Percentiles rank a stretch among this genome's conserved stretches.
Conservation (phyloP, 2,888 invertebrate genomes). For the Ichneumoninae sp. region DNA sequence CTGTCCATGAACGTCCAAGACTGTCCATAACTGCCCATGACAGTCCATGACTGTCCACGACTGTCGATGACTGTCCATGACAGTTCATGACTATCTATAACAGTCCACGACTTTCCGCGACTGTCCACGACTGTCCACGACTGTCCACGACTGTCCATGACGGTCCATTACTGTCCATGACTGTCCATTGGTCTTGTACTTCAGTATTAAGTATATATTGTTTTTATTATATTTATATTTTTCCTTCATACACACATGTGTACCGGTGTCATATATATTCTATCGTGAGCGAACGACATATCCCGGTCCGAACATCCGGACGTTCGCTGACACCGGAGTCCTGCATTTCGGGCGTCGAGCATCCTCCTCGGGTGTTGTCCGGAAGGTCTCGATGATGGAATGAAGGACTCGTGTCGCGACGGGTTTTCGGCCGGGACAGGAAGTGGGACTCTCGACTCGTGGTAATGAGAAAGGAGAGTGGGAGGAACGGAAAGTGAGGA, state of each 20-base stretch:
- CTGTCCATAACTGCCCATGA: no score
- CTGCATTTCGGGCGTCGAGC: background rate
- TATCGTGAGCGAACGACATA: background rate
- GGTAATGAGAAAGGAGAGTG: conserved; percentile 74
- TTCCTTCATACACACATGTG: background rate
- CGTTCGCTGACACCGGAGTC: conserved; percentile 3
- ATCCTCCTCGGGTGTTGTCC: conserved; percentile 13
- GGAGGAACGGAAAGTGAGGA: conserved; percentile 54
- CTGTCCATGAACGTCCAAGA: no score
- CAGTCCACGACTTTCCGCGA: no score
- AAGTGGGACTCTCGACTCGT: conserved; percentile 72
- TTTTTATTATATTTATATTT: no score
- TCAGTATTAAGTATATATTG: no score
- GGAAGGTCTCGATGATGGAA: conserved; percentile 57
- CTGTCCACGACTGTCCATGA: no score
- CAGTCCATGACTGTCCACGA: no score
- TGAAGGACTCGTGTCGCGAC: conserved; percentile 53
- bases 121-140: no score
- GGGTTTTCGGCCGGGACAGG: conserved; percentile 72
- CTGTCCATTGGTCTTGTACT: no score
- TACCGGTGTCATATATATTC: background rate
- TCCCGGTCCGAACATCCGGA: conserved; percentile 14
- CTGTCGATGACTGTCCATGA: no score
- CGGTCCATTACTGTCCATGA: no score
- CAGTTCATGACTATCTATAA: no score